Base-by-base conservation (phyloP, 2,797 vertebrate species). In the Triplophysa yarkandensis region DNA sequence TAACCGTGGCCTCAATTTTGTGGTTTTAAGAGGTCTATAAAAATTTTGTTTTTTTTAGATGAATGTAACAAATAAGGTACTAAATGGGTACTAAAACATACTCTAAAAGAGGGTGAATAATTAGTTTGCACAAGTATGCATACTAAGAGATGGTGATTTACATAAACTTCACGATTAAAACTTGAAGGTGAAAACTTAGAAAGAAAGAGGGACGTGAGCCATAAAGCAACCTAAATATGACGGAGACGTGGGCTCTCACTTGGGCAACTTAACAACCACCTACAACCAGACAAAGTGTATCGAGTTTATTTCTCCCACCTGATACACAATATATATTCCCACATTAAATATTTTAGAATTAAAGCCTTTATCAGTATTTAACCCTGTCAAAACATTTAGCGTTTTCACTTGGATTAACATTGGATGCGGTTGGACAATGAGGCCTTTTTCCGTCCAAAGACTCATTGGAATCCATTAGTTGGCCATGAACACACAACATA, bases 381-480 rank as follows among this genome's bases (percentile, higher is more conserved):
- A n/a, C n/a, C 1, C 11, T 8, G n/a, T 65, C 34, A 55, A 54
- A 43, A 17, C 25, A 44, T 55, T 17, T n/a, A 25, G 14, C 9
- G 2, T 36, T 43, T 52, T 65, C 39, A 41, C 34, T 2, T 3
- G 64, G 48, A 65, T 25, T 65, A 44, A 17, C 65, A 48, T 21
- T 10, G 6, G 36, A 58, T 6, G 6, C 54, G 11, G 36, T 44
- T 69, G 68, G 54, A 69, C 67, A 69, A 28, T 25, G 3, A 57
- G 48, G n/a, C 14, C 0, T 57, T 62, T 73, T 48, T 32, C 60
- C 17, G 60, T 65, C 17, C 17, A 28, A 30, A 14, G n/a, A 44
- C 50, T n/a, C 13, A 3, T 64, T 73, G 48, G 28, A 48, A 27
- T 39, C 27, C 9, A 57, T 74, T 67, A 74, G 58, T 58, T 74